Conservation (phyloP, 92 coral and sea anemone genomes). For the Diadumene lineata region DNA sequence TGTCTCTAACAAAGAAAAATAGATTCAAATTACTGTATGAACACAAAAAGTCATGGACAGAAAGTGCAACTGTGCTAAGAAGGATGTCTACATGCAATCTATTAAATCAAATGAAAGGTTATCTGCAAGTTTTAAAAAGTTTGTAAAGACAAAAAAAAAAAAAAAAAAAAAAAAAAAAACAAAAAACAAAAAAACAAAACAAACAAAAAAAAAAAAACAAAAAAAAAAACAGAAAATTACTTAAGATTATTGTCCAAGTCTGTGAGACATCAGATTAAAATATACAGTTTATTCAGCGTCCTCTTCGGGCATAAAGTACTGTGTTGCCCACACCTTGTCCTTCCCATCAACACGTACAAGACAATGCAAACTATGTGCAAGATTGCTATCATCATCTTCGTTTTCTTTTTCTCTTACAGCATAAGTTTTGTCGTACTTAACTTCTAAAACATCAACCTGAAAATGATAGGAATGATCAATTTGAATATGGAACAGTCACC, state of each 20-base stretch:
- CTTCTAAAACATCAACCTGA: slow-evolving; percentile 84
- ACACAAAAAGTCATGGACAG: no score
- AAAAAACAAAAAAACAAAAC: no score
- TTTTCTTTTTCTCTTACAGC: slow-evolving; percentile 61
- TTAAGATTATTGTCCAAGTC: neutral
- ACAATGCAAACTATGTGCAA: slow-evolving; percentile 67
- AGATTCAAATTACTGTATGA: no score
- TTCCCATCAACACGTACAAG: slow-evolving; percentile 78
- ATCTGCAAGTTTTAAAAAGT: no score
- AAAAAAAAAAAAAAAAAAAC: no score
- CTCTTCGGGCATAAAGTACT: slow-evolving; percentile 85
- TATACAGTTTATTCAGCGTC: slow-evolving; percentile 11
- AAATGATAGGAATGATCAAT: neutral
- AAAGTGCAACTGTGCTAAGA: no score
- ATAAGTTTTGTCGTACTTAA: slow-evolving; percentile 85
- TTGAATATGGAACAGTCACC: neutral
- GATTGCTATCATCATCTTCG: slow-evolving; percentile 45
- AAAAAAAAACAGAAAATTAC: no score
- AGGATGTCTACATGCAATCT: no score
- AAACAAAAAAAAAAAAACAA: no score
- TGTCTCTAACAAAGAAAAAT: no score
- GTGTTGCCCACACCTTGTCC: slow-evolving; percentile 81
- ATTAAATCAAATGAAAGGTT: no score
- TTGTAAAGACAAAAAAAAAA: no score
- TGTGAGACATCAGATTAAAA: neutral